phyloP scores from a whole-genome alignment of 2,797 vertebrate species.

The Lagodon rhomboides region DNA sequence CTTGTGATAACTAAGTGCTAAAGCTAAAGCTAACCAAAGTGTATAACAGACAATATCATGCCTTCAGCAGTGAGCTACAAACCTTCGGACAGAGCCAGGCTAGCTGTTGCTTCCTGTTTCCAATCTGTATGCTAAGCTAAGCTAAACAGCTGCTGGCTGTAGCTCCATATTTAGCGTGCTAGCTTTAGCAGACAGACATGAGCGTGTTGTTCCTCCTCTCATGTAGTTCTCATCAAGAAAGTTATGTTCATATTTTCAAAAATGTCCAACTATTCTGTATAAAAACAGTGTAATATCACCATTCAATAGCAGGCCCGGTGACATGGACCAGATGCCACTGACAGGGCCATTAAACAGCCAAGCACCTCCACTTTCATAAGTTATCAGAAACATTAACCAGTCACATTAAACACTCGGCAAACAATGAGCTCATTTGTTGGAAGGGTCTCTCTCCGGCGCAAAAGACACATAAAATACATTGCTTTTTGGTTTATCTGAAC shows the following conservation, averaged over 20 bases:
- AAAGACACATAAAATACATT: slow-evolving; percentile 14
- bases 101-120: background rate
- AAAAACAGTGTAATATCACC: background rate
- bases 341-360: slow-evolving; percentile 8
- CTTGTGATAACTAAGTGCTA: no score
- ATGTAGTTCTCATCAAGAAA: background rate
- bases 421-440: slow-evolving; percentile 48
- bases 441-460: slow-evolving; percentile 3
- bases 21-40: no score
- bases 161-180: background rate
- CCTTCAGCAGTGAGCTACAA: no score
- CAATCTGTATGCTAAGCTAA: background rate
- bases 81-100: background rate
- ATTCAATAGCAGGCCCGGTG: slow-evolving; percentile 10
- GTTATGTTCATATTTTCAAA: background rate
- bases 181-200: background rate
- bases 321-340: slow-evolving; percentile 33
- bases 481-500: background rate
- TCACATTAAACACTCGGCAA: slow-evolving; percentile 22
- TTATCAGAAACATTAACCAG: slow-evolving; percentile 55
- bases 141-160: slow-evolving; percentile 1
- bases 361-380: slow-evolving; percentile 20
- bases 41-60: no score
- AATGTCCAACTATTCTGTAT: background rate
- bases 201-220: background rate